phyloP scores from a whole-genome alignment of 1,140 invertebrate genomes.

The Neocloeon triangulifer region DNA sequence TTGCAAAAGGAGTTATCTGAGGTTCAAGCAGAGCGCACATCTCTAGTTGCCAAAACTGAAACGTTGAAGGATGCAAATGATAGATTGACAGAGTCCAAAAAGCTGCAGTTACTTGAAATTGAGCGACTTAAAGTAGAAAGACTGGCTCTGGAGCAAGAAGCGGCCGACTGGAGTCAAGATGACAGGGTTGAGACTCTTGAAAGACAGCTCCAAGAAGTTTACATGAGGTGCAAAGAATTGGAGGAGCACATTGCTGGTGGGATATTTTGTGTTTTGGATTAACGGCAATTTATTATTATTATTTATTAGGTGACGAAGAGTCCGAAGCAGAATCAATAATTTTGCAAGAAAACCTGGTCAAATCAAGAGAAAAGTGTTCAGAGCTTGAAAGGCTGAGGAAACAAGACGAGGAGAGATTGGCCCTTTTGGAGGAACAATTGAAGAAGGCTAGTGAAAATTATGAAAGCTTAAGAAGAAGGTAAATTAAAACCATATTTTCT shows the following conservation, averaged over 20 bases:
- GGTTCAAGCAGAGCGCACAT: conserved; percentile 25
- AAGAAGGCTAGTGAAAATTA: conserved; percentile 27
- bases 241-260: conserved; percentile 24
- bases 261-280: too few relatives aligned
- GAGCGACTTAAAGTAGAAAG: too few relatives aligned
- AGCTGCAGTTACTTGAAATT: too few relatives aligned
- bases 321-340: too few relatives aligned
- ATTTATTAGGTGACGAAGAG: too few relatives aligned
- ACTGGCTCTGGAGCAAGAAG: too few relatives aligned
- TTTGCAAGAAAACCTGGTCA: too few relatives aligned
- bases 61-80: conserved; percentile 43
- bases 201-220: conserved; percentile 37
- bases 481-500: too few relatives aligned
- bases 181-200: conserved; percentile 63
- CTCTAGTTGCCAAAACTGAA: conserved; percentile 36
- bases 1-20: conserved; percentile 39
- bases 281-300: too few relatives aligned
- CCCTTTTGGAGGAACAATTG: conserved; percentile 9
- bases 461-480: too few relatives aligned
- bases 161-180: too few relatives aligned
- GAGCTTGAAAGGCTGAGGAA: conserved; percentile 25
- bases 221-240: conserved; percentile 42
- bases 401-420: conserved; percentile 20
- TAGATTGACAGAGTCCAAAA: conserved; percentile 49
- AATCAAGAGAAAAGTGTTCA: too few relatives aligned